Base-by-base conservation (phyloP, 2,797 vertebrate species). In the Eutrigla gurnardus region DNA sequence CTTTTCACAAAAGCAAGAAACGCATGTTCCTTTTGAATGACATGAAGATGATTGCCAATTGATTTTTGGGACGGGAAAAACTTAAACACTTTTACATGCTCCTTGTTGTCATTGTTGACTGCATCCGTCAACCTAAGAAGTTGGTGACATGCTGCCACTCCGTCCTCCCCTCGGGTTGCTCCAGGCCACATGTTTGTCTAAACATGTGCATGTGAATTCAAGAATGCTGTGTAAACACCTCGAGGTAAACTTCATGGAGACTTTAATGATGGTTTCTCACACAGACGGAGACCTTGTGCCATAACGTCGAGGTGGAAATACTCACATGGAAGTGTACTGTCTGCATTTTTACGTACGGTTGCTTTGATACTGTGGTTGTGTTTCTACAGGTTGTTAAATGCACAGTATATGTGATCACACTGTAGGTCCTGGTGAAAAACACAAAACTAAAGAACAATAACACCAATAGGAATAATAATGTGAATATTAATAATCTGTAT, bases 191-290 rank as follows among this genome's bases (percentile, higher is more conserved):
- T 50, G 62, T 67, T 76, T 81, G 69, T 80, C 14, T 63, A 33
- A 60, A 13, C 58, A 52, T 10, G 32, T 52, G 55, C 52, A 67
- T 35, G 49, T 25, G 42, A 61, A 73, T 42, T 57, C 40, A 74
- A 71, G 84, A 90, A 88, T 82, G 78, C 49, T 54, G 54, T 15
- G 49, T 25, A 58, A 78, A 71, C 50, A 63, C 54, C 49, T 15
- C 1, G 12, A 65, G 73, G 70, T 42, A 65, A 52, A 65, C 67
- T 65, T 68, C 55, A 53, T 11, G 25, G 50, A 46, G 52, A 63
- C 67, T 61, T 54, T 68, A 73, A 86, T 73, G 60, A 65, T 35
- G 57, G 73, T 40, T 66, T 80, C 65, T 45, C 60, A 57, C 72
- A 68, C 62, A 47, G n/a, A 67, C 14, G 1, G 43, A 63, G 67